A percentile compares a stretch with the other conserved stretches of the same genome.
phyloP scores from a whole-genome alignment of 2,113 vertebrate genomes.

The Sardina pilchardus region DNA sequence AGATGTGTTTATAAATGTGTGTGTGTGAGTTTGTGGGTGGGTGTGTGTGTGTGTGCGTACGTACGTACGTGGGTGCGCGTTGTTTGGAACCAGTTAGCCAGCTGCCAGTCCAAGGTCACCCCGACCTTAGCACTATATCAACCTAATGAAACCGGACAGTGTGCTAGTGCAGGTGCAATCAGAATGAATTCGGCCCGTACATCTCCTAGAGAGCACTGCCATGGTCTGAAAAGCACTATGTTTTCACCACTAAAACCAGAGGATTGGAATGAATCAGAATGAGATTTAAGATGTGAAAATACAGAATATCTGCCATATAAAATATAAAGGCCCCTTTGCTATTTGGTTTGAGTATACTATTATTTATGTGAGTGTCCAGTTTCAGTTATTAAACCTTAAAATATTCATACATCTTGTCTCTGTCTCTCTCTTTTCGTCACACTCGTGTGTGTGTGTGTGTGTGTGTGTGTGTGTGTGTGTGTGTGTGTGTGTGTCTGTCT shows the following conservation, averaged over 20 bases:
- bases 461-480: background rate
- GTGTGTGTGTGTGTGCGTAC: too few relatives aligned
- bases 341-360: background rate
- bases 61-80: too few relatives aligned
- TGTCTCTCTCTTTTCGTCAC: background rate
- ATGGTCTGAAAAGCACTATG: background rate
- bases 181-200: background rate
- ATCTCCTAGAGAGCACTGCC: background rate
- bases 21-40: too few relatives aligned
- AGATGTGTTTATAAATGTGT: background rate
- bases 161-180: background rate
- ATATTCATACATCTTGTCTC: background rate
- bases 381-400: background rate
- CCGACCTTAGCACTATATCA: conserved; percentile 4
- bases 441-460: background rate
- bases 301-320: background rate
- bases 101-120: background rate
- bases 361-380: background rate
- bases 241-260: background rate
- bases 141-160: background rate
- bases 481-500: background rate
- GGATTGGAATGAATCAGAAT: background rate
- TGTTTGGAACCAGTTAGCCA: background rate
- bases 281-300: background rate
- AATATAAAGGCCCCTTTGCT: background rate